Base-by-base conservation (phyloP, 1,140 invertebrate genomes). In the Brachystomella parvula region DNA sequence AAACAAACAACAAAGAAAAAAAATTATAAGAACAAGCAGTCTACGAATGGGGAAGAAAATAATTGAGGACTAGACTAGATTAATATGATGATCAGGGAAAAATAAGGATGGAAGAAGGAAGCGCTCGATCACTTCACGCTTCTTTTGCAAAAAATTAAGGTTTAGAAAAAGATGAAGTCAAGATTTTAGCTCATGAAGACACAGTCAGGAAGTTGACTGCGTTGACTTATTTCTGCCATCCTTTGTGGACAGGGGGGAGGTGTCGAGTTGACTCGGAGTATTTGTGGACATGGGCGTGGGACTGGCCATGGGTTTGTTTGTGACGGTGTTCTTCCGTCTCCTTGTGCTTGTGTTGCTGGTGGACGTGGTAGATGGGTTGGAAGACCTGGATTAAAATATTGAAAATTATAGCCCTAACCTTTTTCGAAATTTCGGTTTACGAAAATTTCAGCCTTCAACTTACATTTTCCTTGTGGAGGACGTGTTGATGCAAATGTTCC, bases 241-340 rank as follows among this genome's bases (percentile, higher is more conserved):
- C 49, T 24, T 53, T 53, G 49, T 53, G 49, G 21, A 53, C 49
- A 6, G 49, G 49, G 21, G 49, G 49, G 15, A 53, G 24, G 21
- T 53, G 49, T 15, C 49, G 49, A 6, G 9, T 53, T 15, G 49
- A 53, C 49, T 53, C 49, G 57, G 57, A 3, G 35, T 65, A 56
- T 29, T 65, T 65, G 64, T 65, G 64, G 3, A 39, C 64, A 53
- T 53, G 49, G 9, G 49, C 49, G 21, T 53, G 49, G 49, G 15
- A 19, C 57, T 65, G 53, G 26, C 64, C 64, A 24, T 39, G 24
- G 17, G 56, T 65, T 9, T 65, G 64, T 33, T 65, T 65, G 56
- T 65, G 64, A 19, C 58, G 31, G 33, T 65, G 64, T 29, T 65
- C 64, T 29, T 65, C 64, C 6, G 64, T 65, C 32, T 59, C 64